Base-by-base conservation (phyloP, 2,888 invertebrate species). In the Esperia sulphurella region DNA sequence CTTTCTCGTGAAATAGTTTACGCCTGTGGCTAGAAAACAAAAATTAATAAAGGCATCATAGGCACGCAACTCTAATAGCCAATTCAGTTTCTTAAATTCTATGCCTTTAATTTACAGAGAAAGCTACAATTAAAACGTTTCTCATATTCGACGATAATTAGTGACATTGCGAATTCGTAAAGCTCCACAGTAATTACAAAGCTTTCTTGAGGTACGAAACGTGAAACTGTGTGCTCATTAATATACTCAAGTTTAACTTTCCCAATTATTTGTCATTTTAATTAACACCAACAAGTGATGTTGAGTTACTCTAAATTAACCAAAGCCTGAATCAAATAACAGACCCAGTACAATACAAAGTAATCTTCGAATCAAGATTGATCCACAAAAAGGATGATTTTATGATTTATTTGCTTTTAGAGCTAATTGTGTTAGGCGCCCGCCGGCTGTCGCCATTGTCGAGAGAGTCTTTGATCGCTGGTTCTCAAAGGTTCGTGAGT, bases 61-160 rank as follows among this genome's bases (percentile, higher is more conserved):
- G n/a, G n/a, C n/a, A 35, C 35, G 35, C 35, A 35, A 35, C 31
- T 8, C 9, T 21, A 21, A 3, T 21, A 3, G 21, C 21, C 21
- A 21, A 21, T 21, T 21, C 5, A 3, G 21, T 21, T 21, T 21
- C 21, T 3, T 21, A 21, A 21, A 21, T 21, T 21, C 21, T 21
- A 21, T 3, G 21, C 21, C 21, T 21, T 21, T 5, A 3, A 14
- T 39, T 37, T 37, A 37, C 21, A 69, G 77, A 77, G 83, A 83
- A 83, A 85, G 83, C 71, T 68, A 69, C 80, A 82, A 85, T 84
- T 86, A 83, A 80, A 81, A 79, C 66, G 61, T 61, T 75, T 81
- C 75, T 71, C 69, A 77, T 79, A 79, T 74, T 72, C 78, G 71
- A 74, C 67, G 67, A 69, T 64, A 65, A 69, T 72, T 78, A 75